A percentile compares a stretch with the other conserved stretches of the same genome.
Conservation (phyloP, 2,113 vertebrate genomes). For the Baryphthengus martii region DNA sequence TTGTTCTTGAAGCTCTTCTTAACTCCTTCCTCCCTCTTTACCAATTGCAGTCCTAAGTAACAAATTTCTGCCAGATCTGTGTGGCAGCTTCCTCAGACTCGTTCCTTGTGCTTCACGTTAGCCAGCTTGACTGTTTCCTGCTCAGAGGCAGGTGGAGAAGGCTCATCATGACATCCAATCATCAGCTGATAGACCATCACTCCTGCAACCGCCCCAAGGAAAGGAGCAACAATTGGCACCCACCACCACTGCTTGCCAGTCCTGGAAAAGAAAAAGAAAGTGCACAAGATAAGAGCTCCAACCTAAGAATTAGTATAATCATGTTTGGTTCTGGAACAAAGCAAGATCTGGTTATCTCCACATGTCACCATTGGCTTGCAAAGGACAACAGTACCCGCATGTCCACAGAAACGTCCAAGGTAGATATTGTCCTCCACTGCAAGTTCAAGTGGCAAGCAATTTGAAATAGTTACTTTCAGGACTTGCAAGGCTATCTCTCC, state of each 20-base stretch:
- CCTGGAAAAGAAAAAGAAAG: slow-evolving; percentile 57
- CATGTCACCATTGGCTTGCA: neutral
- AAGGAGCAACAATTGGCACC: slow-evolving; percentile 87
- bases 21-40: neutral
- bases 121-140: slow-evolving; percentile 81
- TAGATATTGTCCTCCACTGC: neutral
- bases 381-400: neutral
- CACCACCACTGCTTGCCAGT: slow-evolving; percentile 85
- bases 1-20: slow-evolving; percentile 22
- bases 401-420: neutral
- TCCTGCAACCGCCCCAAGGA: slow-evolving; percentile 84
- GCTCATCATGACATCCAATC: slow-evolving; percentile 89
- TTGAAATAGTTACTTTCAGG: neutral
- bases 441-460: neutral
- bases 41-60: slow-evolving; percentile 47
- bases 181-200: slow-evolving; percentile 90
- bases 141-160: slow-evolving; percentile 71
- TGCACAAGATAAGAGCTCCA: neutral
- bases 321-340: neutral
- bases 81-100: slow-evolving; percentile 59
- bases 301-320: neutral
- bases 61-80: neutral
- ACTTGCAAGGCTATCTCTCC: neutral
- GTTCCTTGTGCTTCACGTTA: slow-evolving; percentile 79
- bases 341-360: neutral